Conservation (phyloP, 1,140 invertebrate genomes). For the Apis laboriosa region DNA sequence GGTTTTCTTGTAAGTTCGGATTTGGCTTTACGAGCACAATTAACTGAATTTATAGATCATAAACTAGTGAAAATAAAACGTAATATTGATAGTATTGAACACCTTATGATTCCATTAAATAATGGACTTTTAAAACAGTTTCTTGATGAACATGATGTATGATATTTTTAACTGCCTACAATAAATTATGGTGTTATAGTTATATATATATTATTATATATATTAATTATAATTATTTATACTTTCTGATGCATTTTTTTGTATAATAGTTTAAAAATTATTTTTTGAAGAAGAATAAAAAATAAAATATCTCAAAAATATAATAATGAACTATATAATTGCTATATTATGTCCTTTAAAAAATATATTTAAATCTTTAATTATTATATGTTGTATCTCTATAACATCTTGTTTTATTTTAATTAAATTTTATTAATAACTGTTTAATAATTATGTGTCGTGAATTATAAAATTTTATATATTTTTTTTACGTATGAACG, state of each 20-base stretch:
- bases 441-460: no score
- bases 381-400: background rate
- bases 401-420: background rate
- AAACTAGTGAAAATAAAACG: constrained; percentile 92
- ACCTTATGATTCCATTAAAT: constrained; percentile 90
- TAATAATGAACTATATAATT: background rate
- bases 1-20: constrained; percentile 95
- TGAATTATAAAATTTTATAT: no score
- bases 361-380: no score
- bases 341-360: background rate
- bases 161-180: constrained; percentile 6
- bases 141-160: constrained; percentile 82
- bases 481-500: background rate
- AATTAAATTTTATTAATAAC: no score
- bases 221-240: background rate
- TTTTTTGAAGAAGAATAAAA: background rate
- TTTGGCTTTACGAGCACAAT: constrained; percentile 90
- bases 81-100: constrained; percentile 89
- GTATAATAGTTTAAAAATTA: background rate
- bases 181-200: background rate
- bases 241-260: background rate
- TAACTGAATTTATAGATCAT: constrained; percentile 97
- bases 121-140: constrained; percentile 89
- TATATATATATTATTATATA: background rate
- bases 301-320: constrained; percentile 2